Evolutionary conservation across 2,888 invertebrate genomes (phyloP), one percentile per base, ranked within the genome.

Genomic region (Bruchidius siliquastri): DNA sequence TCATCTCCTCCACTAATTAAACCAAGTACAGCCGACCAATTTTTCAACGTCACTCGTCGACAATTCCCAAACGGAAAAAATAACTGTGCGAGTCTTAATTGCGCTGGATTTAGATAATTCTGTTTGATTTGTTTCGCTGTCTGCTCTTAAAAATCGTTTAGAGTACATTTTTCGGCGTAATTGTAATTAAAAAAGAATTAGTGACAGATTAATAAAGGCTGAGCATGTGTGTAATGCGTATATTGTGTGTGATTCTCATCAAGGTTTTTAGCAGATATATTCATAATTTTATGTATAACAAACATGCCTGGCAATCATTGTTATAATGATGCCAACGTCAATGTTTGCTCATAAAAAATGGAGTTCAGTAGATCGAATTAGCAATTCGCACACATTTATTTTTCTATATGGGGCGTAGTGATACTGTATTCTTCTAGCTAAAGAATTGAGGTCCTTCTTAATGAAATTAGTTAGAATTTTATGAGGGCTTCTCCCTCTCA

Each of bases 1-100:
- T 84, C 83, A 83, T 82, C 81, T 80, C 49, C 78, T 80, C 79
- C 79, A 82, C 82, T 84, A 84, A 84, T 84, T 84, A 84, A 83
- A 83, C 81, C 81, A 78, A 82, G 81, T 49, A 68, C 79, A 79
- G 75, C 72, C 73, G 73, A 69, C 79, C 79, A 78, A 49, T 49
- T 49, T 49, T 49, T 49, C 49, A 49, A 8, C 8, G 26, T 26
- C 26, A 26, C 13, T 49, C 49, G 1, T 49, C 49, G 49, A 49
- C 18, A 49, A 49, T 13, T 49, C 18, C 10, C 49, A 49, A 49
- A 49, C 18, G 10, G 49, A 49, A 49, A 49, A 49, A 49, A 49
- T 49, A 49, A 13, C 49, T 49, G 49, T 3, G 13, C 49, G 49
- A 49, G 18, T 49, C 49, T 49, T 49, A 49, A 49, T 49, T 49